Conservation (phyloP, 2,888 invertebrate genomes). For the Orthosia cruda region DNA sequence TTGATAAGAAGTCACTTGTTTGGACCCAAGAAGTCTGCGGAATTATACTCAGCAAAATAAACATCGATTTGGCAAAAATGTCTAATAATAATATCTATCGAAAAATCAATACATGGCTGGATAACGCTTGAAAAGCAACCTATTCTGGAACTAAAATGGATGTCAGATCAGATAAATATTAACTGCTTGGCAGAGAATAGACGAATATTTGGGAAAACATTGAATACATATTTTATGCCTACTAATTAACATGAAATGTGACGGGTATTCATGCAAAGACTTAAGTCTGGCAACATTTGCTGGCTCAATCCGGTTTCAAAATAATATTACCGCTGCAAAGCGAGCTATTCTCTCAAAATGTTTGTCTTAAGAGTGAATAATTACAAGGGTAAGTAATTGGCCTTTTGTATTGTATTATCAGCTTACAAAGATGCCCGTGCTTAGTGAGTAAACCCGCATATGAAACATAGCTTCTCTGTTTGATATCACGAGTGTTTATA, state of each 20-base stretch:
- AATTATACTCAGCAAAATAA: too few relatives aligned
- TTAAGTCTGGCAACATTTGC: conserved; percentile 56
- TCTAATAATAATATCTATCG: neutral
- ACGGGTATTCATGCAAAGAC: conserved; percentile 49
- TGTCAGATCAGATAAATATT: conserved; percentile 43
- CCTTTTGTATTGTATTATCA: conserved; percentile 61
- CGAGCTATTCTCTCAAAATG: conserved; percentile 56
- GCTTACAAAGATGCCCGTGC: conserved; percentile 53
- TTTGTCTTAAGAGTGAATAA: conserved; percentile 63
- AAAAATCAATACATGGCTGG: neutral
- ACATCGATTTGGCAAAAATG: conserved; percentile 4
- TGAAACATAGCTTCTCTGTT: conserved; percentile 56
- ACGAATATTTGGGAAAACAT: conserved; percentile 55
- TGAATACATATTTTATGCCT: conserved; percentile 54
- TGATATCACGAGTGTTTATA: conserved; percentile 52
- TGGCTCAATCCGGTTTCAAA: conserved; percentile 54
- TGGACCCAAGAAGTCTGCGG: too few relatives aligned
- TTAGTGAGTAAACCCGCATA: conserved; percentile 56
- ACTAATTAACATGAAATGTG: conserved; percentile 48
- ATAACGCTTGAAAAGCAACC: conserved; percentile 1
- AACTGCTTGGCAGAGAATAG: conserved; percentile 45
- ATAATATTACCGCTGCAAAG: conserved; percentile 53
- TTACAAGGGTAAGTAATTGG: conserved; percentile 64
- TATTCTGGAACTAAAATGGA: conserved; percentile 8
- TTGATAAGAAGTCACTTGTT: too few relatives aligned